These are phyloP conservation scores for Agonopterix alstromeriana DNA, from an alignment of 2,888 invertebrate genomes.

Conservation along the genomic window DNA sequence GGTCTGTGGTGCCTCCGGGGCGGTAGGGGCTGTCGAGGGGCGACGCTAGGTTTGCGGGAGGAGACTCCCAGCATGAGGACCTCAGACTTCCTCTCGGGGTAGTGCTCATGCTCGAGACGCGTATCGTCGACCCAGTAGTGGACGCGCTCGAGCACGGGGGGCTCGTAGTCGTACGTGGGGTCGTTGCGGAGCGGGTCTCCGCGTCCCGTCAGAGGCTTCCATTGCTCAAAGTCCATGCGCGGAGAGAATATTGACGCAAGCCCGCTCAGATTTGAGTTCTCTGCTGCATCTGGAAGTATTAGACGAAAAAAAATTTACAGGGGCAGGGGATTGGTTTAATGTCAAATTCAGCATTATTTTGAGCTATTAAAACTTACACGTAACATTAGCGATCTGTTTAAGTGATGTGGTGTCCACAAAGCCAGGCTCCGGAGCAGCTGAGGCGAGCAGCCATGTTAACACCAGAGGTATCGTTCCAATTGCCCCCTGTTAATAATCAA, in stretches of 20 bases:
- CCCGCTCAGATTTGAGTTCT: slow-evolving; percentile 30
- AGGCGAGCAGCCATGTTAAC: slow-evolving; percentile 15
- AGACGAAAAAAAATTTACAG: too few relatives aligned
- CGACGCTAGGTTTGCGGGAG: slow-evolving; percentile 80
- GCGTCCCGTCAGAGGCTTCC: slow-evolving; percentile 86
- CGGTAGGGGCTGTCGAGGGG: slow-evolving; percentile 51
- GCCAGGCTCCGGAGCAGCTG: slow-evolving; percentile 15
- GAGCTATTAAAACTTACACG: slow-evolving; percentile 14
- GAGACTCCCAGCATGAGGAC: slow-evolving; percentile 82
- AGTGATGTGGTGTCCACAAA: slow-evolving; percentile 15
- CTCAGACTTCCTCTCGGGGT: slow-evolving; percentile 80
- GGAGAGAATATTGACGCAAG: slow-evolving; percentile 79
- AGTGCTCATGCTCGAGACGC: slow-evolving; percentile 71
- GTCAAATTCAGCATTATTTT: too few relatives aligned
- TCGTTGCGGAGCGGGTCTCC: slow-evolving; percentile 90
- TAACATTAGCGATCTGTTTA: slow-evolving; percentile 22
- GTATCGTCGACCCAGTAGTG: slow-evolving; percentile 87
- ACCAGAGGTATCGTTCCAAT: slow-evolving; percentile 11
- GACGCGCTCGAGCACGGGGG: slow-evolving; percentile 86
- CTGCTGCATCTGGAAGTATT: slow-evolving; percentile 38
- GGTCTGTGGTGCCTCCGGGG: slow-evolving; percentile 33
- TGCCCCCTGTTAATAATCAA: slow-evolving; percentile 19
- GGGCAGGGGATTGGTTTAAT: not conserved
- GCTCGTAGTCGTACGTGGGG: slow-evolving; percentile 90
- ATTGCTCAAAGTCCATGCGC: slow-evolving; percentile 89